Evolutionary conservation across 2,797 vertebrate genomes (phyloP), one percentile per base, ranked within the genome.

Genomic region (Saguinus oedipus): DNA sequence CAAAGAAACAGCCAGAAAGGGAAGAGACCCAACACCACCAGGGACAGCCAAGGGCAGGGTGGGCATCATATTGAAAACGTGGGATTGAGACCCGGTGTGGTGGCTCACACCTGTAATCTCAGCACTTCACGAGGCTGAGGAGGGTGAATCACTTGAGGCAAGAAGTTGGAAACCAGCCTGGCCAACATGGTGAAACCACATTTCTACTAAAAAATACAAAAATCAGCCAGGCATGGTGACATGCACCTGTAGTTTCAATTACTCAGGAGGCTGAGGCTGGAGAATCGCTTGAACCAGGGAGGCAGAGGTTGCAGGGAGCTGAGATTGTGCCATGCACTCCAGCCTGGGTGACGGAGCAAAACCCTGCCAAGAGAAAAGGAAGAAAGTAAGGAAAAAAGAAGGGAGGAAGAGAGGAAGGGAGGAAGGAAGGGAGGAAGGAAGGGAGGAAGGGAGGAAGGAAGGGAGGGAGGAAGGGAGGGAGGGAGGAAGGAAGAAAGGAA

Each of bases 391-490:
- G 33, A 3, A 64, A 5, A 6, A 30, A 4, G 5, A 30, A 30
- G 27, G 27, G 14, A 27, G 5, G 11, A 12, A 57, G 8, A 0
- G 6, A 30, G 57, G 26, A 33, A 64, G 59, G 14, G 3, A 61
- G 30, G 59, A 15, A 7, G 6, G 12, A 1, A 61, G 27, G 24
- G 0, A 61, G 13, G 27, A 2, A 27, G 59, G 26, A 1, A 27
- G 26, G 26, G 1, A 27, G 26, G 24, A 0, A 55, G 20, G 7
- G 3, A 26, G 57, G 57, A 11, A 26, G 0, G 24, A 2, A 26
- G 9, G 4, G 0, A 57, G 55, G 55, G 4, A 12, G 57, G 57
- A 2, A 26, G 24, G 57, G 1, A 59, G 26, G 26, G 0, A 59
- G 7, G 55, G 0, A 57, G 24, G 55, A 0, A 24, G 8, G 55